These are phyloP conservation scores for Archilochus colubris DNA, from an alignment of 2,113 vertebrate species.

Conservation along the genomic window DNA sequence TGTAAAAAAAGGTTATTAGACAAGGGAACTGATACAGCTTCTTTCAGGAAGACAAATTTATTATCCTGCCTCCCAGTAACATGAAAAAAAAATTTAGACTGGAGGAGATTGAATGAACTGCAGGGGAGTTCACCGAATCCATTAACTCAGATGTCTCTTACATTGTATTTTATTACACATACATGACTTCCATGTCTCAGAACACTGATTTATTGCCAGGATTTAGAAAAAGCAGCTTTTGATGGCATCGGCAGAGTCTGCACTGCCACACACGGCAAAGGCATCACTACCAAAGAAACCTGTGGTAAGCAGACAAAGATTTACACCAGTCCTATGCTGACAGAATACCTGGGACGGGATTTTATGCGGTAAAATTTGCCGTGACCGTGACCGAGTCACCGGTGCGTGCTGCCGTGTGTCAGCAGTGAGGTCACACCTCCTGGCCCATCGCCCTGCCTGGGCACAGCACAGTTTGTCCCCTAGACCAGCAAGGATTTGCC, in stretches of 20 bases:
- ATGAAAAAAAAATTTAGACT: neutral
- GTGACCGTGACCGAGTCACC: neutral
- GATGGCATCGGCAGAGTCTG: neutral
- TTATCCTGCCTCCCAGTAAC: neutral
- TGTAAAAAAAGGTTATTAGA: neutral
- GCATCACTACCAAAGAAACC: neutral
- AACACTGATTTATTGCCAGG: neutral
- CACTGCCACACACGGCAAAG: neutral
- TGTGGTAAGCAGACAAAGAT: neutral
- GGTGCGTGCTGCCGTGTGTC: fast-evolving
- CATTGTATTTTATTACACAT: neutral
- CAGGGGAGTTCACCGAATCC: neutral
- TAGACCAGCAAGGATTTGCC: fast-evolving
- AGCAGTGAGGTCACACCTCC: neutral
- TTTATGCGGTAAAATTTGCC: neutral
- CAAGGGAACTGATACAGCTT: neutral
- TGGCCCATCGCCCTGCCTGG: neutral
- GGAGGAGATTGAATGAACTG: neutral
- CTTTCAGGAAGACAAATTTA: neutral
- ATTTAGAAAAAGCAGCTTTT: neutral
- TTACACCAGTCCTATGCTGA: neutral
- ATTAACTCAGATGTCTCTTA: neutral
- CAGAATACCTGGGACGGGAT: neutral
- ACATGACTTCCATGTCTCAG: neutral
- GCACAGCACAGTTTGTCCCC: fast-evolving